Percentiles rank a stretch among this genome's conserved stretches.
Conservation (phyloP, 2,888 invertebrate genomes). For the Hirudinaria manillensis region DNA sequence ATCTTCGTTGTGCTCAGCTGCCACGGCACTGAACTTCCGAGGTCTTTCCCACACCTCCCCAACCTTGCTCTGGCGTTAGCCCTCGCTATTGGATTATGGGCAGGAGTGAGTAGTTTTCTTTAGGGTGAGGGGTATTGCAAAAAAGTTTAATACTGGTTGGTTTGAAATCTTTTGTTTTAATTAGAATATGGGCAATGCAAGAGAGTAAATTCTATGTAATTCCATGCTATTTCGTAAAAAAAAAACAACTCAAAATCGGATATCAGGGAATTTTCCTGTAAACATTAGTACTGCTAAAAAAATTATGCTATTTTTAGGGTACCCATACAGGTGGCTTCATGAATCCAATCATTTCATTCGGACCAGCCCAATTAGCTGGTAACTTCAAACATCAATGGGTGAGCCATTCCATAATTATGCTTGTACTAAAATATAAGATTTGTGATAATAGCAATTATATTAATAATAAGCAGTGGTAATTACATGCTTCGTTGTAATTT, state of each 20-base stretch:
- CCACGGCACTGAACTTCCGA: conserved; percentile 17
- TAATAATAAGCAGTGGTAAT: not conserved
- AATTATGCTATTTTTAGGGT: not conserved
- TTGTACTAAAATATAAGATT: not conserved
- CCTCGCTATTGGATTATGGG: conserved; percentile 18
- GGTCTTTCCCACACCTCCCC: not conserved
- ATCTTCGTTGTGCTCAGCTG: conserved; percentile 28
- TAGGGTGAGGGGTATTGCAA: not conserved
- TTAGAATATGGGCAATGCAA: not conserved
- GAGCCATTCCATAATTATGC: not conserved
- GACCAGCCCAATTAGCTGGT: conserved; percentile 17
- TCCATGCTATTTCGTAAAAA: too few relatives aligned
- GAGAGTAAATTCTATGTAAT: too few relatives aligned
- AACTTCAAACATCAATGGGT: conserved; percentile 26
- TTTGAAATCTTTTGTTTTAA: not conserved
- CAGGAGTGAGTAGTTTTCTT: conserved; percentile 14
- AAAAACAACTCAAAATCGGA: too few relatives aligned
- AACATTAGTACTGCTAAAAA: not conserved
- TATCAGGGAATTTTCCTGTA: too few relatives aligned
- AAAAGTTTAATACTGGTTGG: too few relatives aligned
- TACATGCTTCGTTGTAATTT: not conserved
- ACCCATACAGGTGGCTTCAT: conserved; percentile 28
- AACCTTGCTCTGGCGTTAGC: conserved; percentile 18
- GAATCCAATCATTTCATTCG: conserved; percentile 25
- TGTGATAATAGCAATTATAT: not conserved